Evolutionary conservation across 2,888 invertebrate species (phyloP), one percentile per base, ranked within the genome.

Genomic region (Leptura quadrifasciata): DNA sequence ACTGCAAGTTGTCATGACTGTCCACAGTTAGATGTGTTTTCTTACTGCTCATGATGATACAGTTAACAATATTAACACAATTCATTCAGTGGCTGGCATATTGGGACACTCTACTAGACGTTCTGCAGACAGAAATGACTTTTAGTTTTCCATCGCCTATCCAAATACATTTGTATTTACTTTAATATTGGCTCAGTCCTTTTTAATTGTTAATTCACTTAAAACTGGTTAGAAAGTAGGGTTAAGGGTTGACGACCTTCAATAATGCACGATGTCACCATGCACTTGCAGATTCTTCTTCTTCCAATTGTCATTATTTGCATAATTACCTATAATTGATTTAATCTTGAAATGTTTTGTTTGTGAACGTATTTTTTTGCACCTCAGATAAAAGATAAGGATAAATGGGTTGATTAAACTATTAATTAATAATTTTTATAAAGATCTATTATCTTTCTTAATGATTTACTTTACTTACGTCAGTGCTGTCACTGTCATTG

Each of bases 1-100:
- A 54, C 75, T 88, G 89, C 89, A 89, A 89, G 88, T 88, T 87
- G 88, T 88, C 88, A 89, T 89, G 89, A 89, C 88, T 88, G 85
- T 85, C 86, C 86, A 87, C 81, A 87, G 84, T 88, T 88, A 86
- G 83, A 35, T 39, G 82, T 87, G 86, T 86, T 87, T 88, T 88
- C 86, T 86, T 88, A 76, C 78, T 86, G 87, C 87, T 87, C 88
- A 88, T 88, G 88, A 89, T 87, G 86, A 83, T 85, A 87, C 86
- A 85, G 79, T 80, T 76, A 87, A 88, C 87, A 88, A 87, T 86
- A 84, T 86, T 86, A 87, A 86, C 85, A 87, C 85, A 87, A 87
- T 87, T 87, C 88, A 87, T 88, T 87, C 87, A 86, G 84, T 86
- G 86, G 85, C 85, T 79, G 82, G 80, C 75, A 69, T 83, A 81